Conservation (phyloP, 2,113 vertebrate species). For the Eolophus roseicapilla region DNA sequence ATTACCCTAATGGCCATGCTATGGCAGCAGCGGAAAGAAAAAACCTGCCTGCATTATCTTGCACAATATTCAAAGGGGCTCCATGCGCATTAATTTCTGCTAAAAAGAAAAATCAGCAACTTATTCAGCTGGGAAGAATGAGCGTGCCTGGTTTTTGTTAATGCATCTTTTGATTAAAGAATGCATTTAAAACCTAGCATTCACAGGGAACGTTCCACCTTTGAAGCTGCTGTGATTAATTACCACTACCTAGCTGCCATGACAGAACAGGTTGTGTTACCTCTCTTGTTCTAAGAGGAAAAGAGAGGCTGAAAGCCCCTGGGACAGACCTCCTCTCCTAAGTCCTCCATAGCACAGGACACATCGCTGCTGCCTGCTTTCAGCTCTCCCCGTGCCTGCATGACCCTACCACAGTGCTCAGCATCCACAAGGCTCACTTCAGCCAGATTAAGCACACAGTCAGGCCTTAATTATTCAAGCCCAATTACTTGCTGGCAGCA, state of each 20-base stretch:
- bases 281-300: not conserved
- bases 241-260: not conserved
- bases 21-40: not conserved
- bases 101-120: not conserved
- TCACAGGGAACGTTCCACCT: not conserved
- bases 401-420: rapidly evolving
- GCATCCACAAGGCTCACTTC: not conserved
- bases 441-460: not conserved
- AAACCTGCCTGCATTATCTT: not conserved
- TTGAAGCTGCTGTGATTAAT: not conserved
- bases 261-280: not conserved
- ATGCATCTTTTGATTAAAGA: not conserved
- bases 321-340: not conserved
- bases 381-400: not conserved
- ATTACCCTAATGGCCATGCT: not conserved
- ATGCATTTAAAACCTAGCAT: not conserved
- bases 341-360: not conserved
- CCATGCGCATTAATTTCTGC: not conserved
- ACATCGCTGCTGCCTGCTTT: not conserved
- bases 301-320: not conserved
- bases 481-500: not conserved
- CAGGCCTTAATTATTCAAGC: not conserved
- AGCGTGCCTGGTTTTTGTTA: not conserved
- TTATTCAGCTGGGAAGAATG: not conserved
- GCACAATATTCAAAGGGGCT: not conserved